Percentiles rank a stretch among this genome's conserved stretches.
Conservation (phyloP, 2,113 vertebrate species). For the Sakesphorus luctuosus region DNA sequence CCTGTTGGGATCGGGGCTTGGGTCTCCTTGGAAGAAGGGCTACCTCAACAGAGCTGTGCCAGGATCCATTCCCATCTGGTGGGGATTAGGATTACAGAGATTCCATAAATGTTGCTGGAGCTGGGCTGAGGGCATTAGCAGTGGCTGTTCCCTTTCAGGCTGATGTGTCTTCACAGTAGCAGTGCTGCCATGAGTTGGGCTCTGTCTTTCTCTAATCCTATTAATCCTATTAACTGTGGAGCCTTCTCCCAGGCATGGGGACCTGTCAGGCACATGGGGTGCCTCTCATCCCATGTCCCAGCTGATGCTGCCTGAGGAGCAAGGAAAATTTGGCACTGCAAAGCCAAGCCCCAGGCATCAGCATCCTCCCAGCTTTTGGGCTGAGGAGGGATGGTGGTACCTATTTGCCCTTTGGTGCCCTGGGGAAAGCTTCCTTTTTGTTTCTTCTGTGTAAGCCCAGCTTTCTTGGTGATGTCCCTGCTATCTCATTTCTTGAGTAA, state of each 20-base stretch:
- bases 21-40: not conserved
- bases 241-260: not conserved
- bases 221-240: not conserved
- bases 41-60: fast-evolving
- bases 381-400: not conserved
- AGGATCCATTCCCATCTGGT: not conserved
- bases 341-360: not conserved
- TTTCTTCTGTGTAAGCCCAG: not conserved
- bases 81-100: not conserved
- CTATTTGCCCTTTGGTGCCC: not conserved
- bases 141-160: not conserved
- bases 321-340: not conserved
- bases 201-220: not conserved
- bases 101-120: not conserved
- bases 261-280: not conserved
- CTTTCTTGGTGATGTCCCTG: not conserved
- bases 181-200: not conserved
- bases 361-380: not conserved
- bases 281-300: not conserved
- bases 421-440: not conserved
- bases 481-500: not conserved
- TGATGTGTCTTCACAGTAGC: not conserved
- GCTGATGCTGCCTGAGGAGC: not conserved
- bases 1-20: not conserved
- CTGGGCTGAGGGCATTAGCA: not conserved